Percentiles rank a stretch among this genome's conserved stretches.
Evolutionary conservation across 2,888 invertebrate species (phyloP).

Genomic region (Tiliacea aurago): DNA sequence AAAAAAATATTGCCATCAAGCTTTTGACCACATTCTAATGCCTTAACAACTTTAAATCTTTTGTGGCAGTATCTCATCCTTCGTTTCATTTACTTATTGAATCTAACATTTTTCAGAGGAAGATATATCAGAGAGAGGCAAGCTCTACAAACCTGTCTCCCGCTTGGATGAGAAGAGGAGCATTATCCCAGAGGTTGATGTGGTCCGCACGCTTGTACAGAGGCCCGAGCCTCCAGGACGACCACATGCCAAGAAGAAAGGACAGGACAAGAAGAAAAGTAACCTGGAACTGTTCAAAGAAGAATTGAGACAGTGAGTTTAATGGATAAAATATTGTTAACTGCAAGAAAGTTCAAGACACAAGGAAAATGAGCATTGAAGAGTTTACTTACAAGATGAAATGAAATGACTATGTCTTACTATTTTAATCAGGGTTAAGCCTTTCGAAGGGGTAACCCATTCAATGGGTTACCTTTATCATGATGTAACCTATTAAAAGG

Average conservation of each 20-base stretch:
- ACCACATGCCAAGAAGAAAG: conserved; percentile 77
- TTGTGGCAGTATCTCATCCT: neutral
- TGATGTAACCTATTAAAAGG: too few species aligned
- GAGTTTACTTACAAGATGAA: neutral
- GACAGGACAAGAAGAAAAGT: conserved; percentile 96
- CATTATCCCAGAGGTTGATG: conserved; percentile 76
- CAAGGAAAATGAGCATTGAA: neutral
- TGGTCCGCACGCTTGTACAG: conserved; percentile 90
- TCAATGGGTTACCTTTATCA: too few species aligned
- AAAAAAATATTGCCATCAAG: neutral
- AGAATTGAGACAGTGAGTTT: conserved; percentile 96
- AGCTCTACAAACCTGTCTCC: conserved; percentile 97
- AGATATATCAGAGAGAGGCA: conserved; percentile 96
- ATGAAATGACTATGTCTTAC: too few species aligned
- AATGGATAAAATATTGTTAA: neutral
- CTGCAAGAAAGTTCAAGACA: neutral
- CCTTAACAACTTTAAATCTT: too few species aligned
- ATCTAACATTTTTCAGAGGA: conserved; percentile 91
- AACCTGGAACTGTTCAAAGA: conserved; percentile 99
- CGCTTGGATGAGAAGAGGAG: conserved; percentile 91
- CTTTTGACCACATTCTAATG: neutral
- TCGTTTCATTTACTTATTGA: neutral
- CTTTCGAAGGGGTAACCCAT: too few species aligned
- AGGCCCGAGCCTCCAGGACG: conserved; percentile 76
- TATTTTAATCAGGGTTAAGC: too few species aligned